Percentiles rank a stretch among this genome's conserved stretches.
phyloP scores from a whole-genome alignment of 2,888 invertebrate species.

The Phasia obesa region DNA sequence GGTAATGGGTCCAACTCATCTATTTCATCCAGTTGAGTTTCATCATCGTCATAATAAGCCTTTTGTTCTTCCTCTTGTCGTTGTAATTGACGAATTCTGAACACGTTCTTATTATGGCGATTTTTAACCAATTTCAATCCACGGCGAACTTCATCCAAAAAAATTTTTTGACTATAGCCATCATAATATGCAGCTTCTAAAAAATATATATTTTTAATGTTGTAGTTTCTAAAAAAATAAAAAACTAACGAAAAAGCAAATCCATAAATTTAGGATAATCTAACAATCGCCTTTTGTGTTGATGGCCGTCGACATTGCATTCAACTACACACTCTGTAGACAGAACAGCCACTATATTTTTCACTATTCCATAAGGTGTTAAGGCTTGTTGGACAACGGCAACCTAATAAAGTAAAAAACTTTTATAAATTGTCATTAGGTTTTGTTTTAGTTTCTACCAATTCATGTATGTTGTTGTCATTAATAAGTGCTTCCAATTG shows the following conservation, averaged over 20 bases:
- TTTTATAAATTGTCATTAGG: neutral
- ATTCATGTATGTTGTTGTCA: constrained; percentile 35
- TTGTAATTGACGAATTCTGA: constrained; percentile 18
- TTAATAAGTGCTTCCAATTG: constrained; percentile 42
- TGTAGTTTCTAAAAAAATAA: neutral
- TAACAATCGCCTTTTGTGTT: constrained; percentile 43
- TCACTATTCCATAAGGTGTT: constrained; percentile 46
- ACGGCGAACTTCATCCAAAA: constrained; percentile 46
- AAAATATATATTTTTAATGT: too few relatives aligned
- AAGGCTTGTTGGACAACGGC: constrained; percentile 45
- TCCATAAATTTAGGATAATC: constrained; percentile 61
- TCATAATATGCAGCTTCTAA: constrained; percentile 56
- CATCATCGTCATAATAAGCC: neutral
- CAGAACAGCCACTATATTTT: constrained; percentile 33
- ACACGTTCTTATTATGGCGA: constrained; percentile 48
- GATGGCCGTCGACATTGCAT: constrained; percentile 53
- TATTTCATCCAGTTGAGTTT: neutral
- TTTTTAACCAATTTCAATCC: constrained; percentile 51
- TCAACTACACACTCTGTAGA: constrained; percentile 28
- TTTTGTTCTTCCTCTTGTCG: constrained; percentile 20
- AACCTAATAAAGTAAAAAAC: constrained; percentile 22
- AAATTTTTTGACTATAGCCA: constrained; percentile 50
- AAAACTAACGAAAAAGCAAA: constrained; percentile 53
- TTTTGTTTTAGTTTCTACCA: constrained; percentile 29
- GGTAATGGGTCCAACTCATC: too few relatives aligned